Conservation (phyloP, 2,888 invertebrate species). For the Diploptera punctata region DNA sequence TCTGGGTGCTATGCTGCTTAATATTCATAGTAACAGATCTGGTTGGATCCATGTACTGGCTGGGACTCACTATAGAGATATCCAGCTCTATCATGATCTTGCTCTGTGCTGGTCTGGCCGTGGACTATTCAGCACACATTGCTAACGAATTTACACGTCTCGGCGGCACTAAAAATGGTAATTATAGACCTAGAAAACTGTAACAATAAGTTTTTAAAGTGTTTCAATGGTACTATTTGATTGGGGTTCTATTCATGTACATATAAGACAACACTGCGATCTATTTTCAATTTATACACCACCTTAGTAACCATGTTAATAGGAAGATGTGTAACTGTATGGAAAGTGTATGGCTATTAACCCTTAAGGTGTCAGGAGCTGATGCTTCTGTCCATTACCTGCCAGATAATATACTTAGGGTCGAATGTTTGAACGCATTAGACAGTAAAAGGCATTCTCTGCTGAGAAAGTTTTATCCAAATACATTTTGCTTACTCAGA, state of each 20-base stretch:
- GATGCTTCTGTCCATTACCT: too few relatives aligned
- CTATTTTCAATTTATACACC: too few relatives aligned
- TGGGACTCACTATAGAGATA: constrained; percentile 59
- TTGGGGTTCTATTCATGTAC: background rate
- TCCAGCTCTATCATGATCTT: constrained; percentile 58
- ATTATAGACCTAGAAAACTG: background rate
- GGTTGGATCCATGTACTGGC: constrained; percentile 58
- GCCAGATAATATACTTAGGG: too few relatives aligned
- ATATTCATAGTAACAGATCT: constrained; percentile 57
- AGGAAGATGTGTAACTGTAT: too few relatives aligned
- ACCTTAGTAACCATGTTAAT: too few relatives aligned
- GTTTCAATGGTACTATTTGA: background rate
- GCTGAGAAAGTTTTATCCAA: too few relatives aligned
- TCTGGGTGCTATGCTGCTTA: constrained; percentile 57
- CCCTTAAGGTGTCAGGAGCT: too few relatives aligned
- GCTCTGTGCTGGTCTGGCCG: constrained; percentile 58
- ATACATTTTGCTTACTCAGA: too few relatives aligned
- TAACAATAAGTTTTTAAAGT: too few relatives aligned
- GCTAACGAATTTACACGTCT: constrained; percentile 58
- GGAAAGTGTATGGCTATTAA: too few relatives aligned
- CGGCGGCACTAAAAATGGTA: constrained; percentile 51
- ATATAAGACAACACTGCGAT: background rate
- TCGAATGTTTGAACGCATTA: too few relatives aligned
- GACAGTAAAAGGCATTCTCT: too few relatives aligned
- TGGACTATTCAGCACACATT: constrained; percentile 61